phyloP scores from a whole-genome alignment of 2,888 invertebrate genomes.

The Marronus borbonicus region DNA sequence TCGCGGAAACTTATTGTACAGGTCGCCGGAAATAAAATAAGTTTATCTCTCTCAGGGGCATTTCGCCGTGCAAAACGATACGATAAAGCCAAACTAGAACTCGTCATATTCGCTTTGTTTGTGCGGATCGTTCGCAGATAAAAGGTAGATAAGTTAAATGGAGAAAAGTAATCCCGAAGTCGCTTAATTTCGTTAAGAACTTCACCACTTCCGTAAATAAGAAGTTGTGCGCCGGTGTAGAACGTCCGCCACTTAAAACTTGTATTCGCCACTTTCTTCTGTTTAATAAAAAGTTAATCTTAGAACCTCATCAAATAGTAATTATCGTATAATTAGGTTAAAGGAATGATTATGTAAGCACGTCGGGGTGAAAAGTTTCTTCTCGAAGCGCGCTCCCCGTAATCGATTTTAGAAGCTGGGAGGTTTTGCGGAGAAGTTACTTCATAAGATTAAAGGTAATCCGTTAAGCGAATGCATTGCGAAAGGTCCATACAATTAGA shows the following conservation, averaged over 20 bases:
- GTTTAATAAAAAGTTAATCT: conserved; percentile 36
- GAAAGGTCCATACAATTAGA: too few relatives aligned
- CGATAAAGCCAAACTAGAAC: not conserved
- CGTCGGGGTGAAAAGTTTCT: too few relatives aligned
- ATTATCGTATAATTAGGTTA: conserved; percentile 32
- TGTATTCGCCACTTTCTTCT: conserved; percentile 28
- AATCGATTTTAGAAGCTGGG: too few relatives aligned
- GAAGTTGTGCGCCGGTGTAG: conserved; percentile 25
- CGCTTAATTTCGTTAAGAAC: conserved; percentile 35
- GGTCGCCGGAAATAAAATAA: too few relatives aligned
- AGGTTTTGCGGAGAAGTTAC: too few relatives aligned
- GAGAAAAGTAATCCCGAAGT: conserved; percentile 34
- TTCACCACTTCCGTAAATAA: conserved; percentile 35
- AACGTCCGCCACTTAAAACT: conserved; percentile 32
- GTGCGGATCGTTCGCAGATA: not conserved
- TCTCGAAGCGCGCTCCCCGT: too few relatives aligned
- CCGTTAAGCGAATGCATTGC: not conserved
- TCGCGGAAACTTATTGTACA: too few relatives aligned
- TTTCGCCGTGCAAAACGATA: too few relatives aligned
- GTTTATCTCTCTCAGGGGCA: too few relatives aligned
- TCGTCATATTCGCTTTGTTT: conserved; percentile 3
- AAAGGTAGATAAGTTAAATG: conserved; percentile 22
- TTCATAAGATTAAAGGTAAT: not conserved
- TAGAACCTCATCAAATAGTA: conserved; percentile 35
- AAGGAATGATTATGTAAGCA: not conserved